Evolutionary conservation across 2,113 vertebrate genomes (phyloP), one percentile per base, ranked within the genome.

Genomic region (Cyanoramphus novaezelandiae): DNA sequence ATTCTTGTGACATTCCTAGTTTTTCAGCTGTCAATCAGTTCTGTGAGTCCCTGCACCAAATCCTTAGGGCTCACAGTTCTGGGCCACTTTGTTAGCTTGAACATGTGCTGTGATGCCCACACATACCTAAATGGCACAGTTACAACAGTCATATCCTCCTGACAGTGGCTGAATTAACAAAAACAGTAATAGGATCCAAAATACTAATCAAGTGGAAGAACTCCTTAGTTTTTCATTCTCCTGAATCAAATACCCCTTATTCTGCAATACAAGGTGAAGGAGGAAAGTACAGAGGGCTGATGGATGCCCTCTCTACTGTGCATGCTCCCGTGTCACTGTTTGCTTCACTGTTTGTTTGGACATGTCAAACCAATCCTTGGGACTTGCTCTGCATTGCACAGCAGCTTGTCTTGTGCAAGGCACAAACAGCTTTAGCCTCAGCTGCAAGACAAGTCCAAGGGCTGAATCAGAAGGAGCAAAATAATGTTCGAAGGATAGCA

Each of bases 391-490:
- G 10, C 29, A 4, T n/a, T 9, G 5, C 29, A 37, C 62, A 68
- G 57, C 74, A 89, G 62, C 84, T 78, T 57, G 13, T 65, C 77
- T 52, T 43, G 10, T 15, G 25, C 37, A 13, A 17, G 52, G 44
- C 37, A 69, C 63, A 76, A 35, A 13, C 41, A 11, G 8, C 88
- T 85, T 77, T 39, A 83, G 25, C 50, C 44, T 63, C 86, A 82
- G 3, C 24, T 41, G 35, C 44, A 91, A 65, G 64, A 52, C 1
- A 25, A 57, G n/a, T 46, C 82, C 63, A 70, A 71, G 55, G 35
- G 33, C 41, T 90, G 79, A 81, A 93, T 81, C 79, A 71, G 70
- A 53, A 91, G 39, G 37, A 87, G 53, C 68, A 71, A 91, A 90
- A 9, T 43, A 35, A 53, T 3, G 28, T 33, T 77, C 53, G 39